Base-by-base conservation (phyloP, 2,113 vertebrate species). In the Strigops habroptila region DNA sequence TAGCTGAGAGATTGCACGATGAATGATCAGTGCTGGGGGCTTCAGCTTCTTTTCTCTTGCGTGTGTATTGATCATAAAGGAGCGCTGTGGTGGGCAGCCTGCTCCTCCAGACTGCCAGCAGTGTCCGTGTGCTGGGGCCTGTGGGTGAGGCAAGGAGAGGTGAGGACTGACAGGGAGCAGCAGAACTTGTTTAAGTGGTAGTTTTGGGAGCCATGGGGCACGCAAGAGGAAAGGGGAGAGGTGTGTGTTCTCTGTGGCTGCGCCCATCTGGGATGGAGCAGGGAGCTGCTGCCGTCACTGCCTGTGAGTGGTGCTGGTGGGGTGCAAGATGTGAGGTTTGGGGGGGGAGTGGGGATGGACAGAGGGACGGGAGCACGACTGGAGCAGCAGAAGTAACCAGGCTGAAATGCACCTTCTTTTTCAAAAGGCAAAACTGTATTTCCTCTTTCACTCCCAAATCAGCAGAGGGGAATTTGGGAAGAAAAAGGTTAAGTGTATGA, bases 341-440 rank as follows among this genome's bases (percentile, higher is more conserved):
- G 39, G 23, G 37, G 27, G 3, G 14, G 49, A 43, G 62, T 16
- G 75, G 52, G 80, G 59, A 62, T 24, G 4, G 81, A 35, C 27
- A 25, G 74, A 41, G 3, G 53, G 74, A 53, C 21, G 3, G 18
- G 33, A 51, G 33, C 3, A 1, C 1, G 2, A 10, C 9, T 15
- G 67, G 23, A 8, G 31, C 23, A 7, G 51, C 62, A 25, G 9
- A 63, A 28, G 68, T 52, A 37, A 51, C 44, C 35, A 43, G 39
- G n/a, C 43, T 88, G 73, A 49, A 30, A 55, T 6, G 18, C 4
- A 3, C 16, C 22, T 35, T 27, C 35, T 17, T 35, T 30, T 62
- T 43, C 65, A 44, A 43, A 70, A 41, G 37, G 1, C 30, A 44
- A 7, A 62, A 14, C 24, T 35, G 0, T 13, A 1, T 51, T 95